Evolutionary conservation across 2,113 vertebrate species (phyloP), one percentile per base, ranked within the genome.

Genomic region (Oreotrochilus melanogaster): DNA sequence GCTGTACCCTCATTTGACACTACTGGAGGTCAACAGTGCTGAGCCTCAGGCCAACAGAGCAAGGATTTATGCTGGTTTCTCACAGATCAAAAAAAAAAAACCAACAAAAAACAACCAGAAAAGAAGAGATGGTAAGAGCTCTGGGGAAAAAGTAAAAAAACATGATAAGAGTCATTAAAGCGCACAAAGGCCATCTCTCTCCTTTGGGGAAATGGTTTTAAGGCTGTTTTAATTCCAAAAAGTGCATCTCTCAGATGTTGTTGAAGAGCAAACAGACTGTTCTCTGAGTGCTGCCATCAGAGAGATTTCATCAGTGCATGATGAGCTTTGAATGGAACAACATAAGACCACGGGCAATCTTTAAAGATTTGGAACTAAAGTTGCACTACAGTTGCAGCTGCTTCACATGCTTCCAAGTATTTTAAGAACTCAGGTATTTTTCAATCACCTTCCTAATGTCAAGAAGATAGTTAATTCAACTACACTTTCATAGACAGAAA

Each of bases 331-430:
- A 91, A 39, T 0, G 0, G 18, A 69, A 39, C 39, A 71, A 31
- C 0, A 0, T n/a, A 81, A 75, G 13, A 60, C 8, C 43, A 71
- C 0, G 1, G 18, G 28, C 48, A 37, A 39, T 39, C 14, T 69
- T 74, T 71, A 30, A 78, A 54, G 43, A 78, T 47, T 8, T 35
- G 25, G 78, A 88, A 78, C 39, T 31, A 56, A 11, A 33, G 19
- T 64, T 65, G 31, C 50, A 81, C 30, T n/a, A 37, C 51, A 56
- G 75, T 28, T 85, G n/a, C 51, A 91, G 47, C 21, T 81, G 73
- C 33, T 81, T 78, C 51, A 71, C 62, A 78, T 23, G 28, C 14
- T 66, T 85, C 84, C 3, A 58, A 75, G 10, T 23, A 67, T 56
- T 86, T 76, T 18, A 82, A 78, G 42, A 85, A 56, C 47, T 76